A percentile compares a stretch with the other conserved stretches of the same genome.
These are phyloP conservation scores for Fistularia commersonii DNA, from an alignment of 2,797 vertebrate species.

Conservation along the genomic window DNA sequence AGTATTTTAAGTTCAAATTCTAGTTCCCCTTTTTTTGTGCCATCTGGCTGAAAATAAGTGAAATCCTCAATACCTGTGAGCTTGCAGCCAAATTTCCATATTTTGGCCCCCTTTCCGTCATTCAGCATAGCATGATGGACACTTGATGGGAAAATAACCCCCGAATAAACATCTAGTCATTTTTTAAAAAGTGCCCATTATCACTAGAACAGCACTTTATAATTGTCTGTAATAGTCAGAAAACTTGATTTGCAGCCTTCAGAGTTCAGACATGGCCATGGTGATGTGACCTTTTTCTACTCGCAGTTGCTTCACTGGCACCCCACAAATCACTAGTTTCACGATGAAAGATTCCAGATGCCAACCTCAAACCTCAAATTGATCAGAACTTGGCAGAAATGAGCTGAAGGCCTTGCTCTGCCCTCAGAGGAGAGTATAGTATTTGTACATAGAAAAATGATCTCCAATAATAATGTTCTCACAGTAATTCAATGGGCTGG, in stretches of 20 bases:
- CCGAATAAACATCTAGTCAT: neutral
- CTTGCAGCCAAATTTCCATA: no score
- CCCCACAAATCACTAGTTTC: conserved; percentile 5
- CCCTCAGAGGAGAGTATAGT: neutral
- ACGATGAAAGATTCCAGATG: conserved; percentile 3
- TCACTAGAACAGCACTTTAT: neutral
- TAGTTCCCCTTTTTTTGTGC: no score
- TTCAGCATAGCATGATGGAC: no score
- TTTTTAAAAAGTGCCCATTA: neutral
- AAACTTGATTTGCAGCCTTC: neutral
- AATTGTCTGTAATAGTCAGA: neutral
- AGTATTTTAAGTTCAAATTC: no score
- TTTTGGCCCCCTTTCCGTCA: no score
- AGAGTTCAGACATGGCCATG: conserved; percentile 1
- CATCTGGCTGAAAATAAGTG: no score
- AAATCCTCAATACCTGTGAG: no score
- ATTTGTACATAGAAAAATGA: neutral
- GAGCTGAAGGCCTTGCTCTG: neutral
- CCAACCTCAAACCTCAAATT: neutral
- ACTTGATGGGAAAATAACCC: no score
- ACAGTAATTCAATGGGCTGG: neutral
- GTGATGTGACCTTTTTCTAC: neutral
- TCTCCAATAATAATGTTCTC: neutral
- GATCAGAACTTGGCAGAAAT: neutral
- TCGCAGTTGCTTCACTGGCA: neutral